phyloP scores from a whole-genome alignment of 2,797 vertebrate genomes.

The Paramormyrops hopkinsi region DNA sequence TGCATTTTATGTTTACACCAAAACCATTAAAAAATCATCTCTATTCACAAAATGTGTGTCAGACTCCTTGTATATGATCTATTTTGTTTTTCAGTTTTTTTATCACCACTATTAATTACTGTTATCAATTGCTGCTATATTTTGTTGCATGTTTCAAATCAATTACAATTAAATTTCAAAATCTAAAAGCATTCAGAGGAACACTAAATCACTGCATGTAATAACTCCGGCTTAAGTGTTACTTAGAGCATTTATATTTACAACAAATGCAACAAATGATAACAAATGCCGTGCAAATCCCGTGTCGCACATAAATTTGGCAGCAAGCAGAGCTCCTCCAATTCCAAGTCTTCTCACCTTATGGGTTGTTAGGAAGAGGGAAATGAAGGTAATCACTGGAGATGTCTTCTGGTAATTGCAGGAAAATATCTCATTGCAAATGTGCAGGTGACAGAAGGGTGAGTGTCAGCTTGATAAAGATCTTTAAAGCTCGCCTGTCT shows the following conservation, averaged over 20 bases:
- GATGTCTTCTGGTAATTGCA: conserved; percentile 39
- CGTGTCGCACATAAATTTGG: conserved; percentile 35
- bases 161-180: not conserved
- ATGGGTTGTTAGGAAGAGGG: conserved; percentile 31
- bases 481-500: conserved; percentile 31
- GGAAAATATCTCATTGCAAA: conserved; percentile 21
- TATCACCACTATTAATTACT: not conserved
- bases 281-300: not conserved
- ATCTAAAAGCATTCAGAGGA: not conserved
- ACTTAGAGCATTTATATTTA: not conserved
- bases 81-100: not conserved
- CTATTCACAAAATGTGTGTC: not conserved
- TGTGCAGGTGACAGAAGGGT: conserved; percentile 35
- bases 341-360: not conserved
- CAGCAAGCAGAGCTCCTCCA: conserved; percentile 9
- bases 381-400: conserved; percentile 37
- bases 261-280: not conserved
- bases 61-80: not conserved
- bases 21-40: not conserved
- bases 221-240: not conserved
- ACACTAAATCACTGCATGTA: not conserved
- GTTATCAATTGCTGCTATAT: not conserved
- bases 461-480: conserved; percentile 37
- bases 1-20: not conserved
- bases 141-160: not conserved